Evolutionary conservation across 1,140 invertebrate genomes (phyloP), one percentile per base, ranked within the genome.

Genomic region (Musca domestica): DNA sequence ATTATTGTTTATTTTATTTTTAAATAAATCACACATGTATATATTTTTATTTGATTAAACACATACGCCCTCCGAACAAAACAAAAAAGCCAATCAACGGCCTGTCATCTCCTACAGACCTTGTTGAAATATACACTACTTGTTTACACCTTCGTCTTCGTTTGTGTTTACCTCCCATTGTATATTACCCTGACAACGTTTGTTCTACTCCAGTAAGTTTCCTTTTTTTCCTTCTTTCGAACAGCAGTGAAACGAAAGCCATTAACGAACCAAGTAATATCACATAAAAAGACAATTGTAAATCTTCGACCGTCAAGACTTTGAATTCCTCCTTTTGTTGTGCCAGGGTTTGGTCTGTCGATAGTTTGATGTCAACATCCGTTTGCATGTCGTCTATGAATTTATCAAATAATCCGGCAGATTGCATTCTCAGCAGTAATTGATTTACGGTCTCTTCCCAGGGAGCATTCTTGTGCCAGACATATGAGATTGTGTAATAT

Each of bases 401-500:
- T 41, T 81, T 81, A 10, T 67, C 66, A 7, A 81, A 73, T 6
- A 81, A 46, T 14, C 80, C 80, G 1, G 70, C 71, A 51, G 67
- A 75, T 5, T 74, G 70, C 14, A 78, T 52, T 15, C 71, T 67
- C 51, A 81, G 25, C 0, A 81, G 73, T 22, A 78, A 68, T 0
- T 69, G 64, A 68, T 81, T 78, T n/a, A 81, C 27, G 4, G 74
- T 72, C 63, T 78, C 71, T 52, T 73, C 71, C 74, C 75, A 80
- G 1, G 76, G 76, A 1, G 79, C 72, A 67, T 81, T 70, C 9
- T 77, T 63, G 9, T 74, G 74, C 71, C 81, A 49, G 0, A 80
- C 76, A 71, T 81, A 83, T 1, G 80, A 77, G n/a, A 83, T 75
- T 19, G 73, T 74, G 20, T 82, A 82, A 23, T 73, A 76, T 48